A percentile compares a stretch with the other conserved stretches of the same genome.
These are phyloP conservation scores for Aricia artaxerxes DNA, from an alignment of 2,888 invertebrate genomes.

Conservation along the genomic window DNA sequence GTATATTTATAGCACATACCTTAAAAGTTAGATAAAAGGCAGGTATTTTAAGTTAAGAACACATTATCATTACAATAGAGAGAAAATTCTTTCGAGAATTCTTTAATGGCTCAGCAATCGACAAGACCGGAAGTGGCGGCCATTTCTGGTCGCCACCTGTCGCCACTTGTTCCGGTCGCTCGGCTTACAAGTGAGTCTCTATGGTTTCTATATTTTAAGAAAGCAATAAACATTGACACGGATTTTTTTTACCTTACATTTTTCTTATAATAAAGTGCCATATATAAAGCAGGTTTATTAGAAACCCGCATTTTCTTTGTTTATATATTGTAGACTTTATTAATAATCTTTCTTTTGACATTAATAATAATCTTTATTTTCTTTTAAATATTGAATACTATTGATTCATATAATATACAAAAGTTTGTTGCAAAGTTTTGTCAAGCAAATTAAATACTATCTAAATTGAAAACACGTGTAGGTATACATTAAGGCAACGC, in stretches of 20 bases:
- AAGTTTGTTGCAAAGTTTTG: background rate
- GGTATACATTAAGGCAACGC: slow-evolving; percentile 36
- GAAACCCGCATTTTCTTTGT: no score
- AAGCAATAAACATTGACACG: slow-evolving; percentile 16
- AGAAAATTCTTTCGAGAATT: slow-evolving; percentile 29
- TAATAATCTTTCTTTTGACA: no score
- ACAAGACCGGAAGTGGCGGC: slow-evolving; percentile 58
- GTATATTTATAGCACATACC: background rate
- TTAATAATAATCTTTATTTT: no score
- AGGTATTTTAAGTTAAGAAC: background rate
- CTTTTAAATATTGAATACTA: no score
- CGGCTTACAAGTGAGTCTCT: slow-evolving; percentile 10
- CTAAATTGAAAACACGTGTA: slow-evolving; percentile 57
- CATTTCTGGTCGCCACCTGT: slow-evolving; percentile 72
- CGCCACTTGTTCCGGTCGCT: slow-evolving; percentile 60
- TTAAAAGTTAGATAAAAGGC: background rate
- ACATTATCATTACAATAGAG: slow-evolving; percentile 2
- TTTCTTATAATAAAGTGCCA: background rate
- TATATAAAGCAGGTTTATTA: background rate
- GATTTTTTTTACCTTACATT: background rate
- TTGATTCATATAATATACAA: background rate
- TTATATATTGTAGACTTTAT: no score
- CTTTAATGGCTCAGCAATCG: slow-evolving; percentile 36
- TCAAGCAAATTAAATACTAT: slow-evolving; percentile 36
- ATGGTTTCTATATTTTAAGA: slow-evolving; percentile 34